Conservation (phyloP, 2,113 vertebrate species). For the Lamprotornis superbus region DNA sequence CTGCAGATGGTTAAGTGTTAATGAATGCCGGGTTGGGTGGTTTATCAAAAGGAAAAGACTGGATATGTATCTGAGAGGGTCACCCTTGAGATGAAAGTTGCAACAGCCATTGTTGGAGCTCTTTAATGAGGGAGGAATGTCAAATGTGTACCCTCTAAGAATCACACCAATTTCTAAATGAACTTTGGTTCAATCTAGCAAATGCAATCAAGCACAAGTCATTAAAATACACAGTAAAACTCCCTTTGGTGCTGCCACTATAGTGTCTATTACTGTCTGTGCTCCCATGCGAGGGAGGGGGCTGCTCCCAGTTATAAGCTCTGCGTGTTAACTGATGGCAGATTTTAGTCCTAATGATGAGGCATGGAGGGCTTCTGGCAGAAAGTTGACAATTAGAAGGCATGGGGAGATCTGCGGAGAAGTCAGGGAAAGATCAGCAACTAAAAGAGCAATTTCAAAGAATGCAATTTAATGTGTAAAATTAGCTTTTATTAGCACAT, state of each 20-base stretch:
- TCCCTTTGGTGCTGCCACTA: conserved; percentile 17
- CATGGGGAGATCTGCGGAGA: background rate
- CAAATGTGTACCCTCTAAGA: conserved; percentile 18
- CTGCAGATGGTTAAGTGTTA: conserved; percentile 56
- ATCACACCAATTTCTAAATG: conserved; percentile 52
- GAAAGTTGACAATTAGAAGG: background rate
- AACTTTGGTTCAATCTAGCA: conserved; percentile 10
- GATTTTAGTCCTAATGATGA: conserved; percentile 49
- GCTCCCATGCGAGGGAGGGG: conserved; percentile 11
- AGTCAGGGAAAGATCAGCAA: conserved; percentile 17
- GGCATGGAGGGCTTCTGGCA: background rate
- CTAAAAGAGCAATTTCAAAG: conserved; percentile 49
- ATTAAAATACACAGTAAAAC: conserved; percentile 48
- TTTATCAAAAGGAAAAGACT: conserved; percentile 46
- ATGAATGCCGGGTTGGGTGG: conserved; percentile 34
- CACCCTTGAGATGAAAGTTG: conserved; percentile 42
- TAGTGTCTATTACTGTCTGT: conserved; percentile 11
- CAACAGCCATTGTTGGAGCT: conserved; percentile 30
- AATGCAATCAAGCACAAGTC: conserved; percentile 58
- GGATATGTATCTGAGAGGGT: conserved; percentile 36
- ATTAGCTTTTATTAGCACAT: conserved; percentile 45
- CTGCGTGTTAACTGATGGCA: conserved; percentile 38
- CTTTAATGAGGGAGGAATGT: conserved; percentile 50
- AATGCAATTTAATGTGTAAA: conserved; percentile 44
- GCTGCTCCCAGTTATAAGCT: conserved; percentile 8